Evolutionary conservation across 2,888 invertebrate species (phyloP), one percentile per base, ranked within the genome.

Genomic region (Glyphotaelius pellucidus): DNA sequence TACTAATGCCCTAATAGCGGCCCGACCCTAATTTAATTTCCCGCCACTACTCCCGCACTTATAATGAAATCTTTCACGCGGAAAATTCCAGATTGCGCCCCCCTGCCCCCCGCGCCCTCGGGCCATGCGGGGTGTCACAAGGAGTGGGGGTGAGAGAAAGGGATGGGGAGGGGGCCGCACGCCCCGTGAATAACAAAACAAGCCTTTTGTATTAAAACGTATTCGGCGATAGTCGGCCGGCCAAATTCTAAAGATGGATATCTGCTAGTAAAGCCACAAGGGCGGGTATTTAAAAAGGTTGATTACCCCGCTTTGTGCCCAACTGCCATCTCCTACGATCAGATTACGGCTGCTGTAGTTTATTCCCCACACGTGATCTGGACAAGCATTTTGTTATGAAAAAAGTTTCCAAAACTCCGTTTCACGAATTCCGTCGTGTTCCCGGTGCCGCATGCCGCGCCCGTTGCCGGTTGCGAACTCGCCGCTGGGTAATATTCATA

Each of bases 61-160:
- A 90, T 87, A 87, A 91, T 67, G 84, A 89, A 89, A 89, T 83
- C 88, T 91, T 67, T 89, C 91, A 91, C 91, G 84, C 91, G 91
- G 91, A 91, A 91, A 91, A 91, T 91, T 90, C 90, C 90, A 67
- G 84, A 90, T 90, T 90, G 90, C 84, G 84, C 90, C n/a, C 38
- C 84, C n/a, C 31, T 67, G 15, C 38, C 67, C 87, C 35, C 85
- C 35, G 31, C 35, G 25, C 89, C 79, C 32, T 32, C 32, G 25
- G 84, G 32, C 32, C 9, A 3, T 35, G 84, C 35, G 3, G 84
- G 84, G 84, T 35, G 84, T 19, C 31, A 38, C 84, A 19, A 32
- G 84, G 15, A 11, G 84, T 0, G 32, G 81, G 32, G 30, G n/a
- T 1, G 32, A 2, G 31, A 19, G 81, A 5, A 31, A 81, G 5